These are phyloP conservation scores for Drosophila cardini DNA, from an alignment of 1,140 invertebrate species.

Conservation along the genomic window DNA sequence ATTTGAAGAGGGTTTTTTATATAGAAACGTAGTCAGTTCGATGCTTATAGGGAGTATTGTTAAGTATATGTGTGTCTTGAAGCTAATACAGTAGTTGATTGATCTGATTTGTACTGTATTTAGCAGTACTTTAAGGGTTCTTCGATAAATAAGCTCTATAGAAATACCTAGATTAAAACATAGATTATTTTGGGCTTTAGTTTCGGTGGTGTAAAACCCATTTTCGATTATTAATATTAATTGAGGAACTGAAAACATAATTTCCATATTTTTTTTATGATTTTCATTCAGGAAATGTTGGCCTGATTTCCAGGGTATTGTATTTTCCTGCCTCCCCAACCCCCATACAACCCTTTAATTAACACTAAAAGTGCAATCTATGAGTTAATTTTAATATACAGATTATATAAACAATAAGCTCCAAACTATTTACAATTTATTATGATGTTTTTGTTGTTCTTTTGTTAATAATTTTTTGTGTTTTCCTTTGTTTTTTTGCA, in stretches of 20 bases:
- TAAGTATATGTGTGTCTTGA: background rate
- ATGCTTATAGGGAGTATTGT: background rate
- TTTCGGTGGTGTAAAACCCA: too few relatives aligned
- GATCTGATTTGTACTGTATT: slow-evolving; percentile 3
- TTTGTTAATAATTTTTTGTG: slow-evolving; percentile 32
- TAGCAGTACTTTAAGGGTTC: background rate
- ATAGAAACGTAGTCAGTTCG: slow-evolving; percentile 14
- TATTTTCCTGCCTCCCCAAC: too few relatives aligned
- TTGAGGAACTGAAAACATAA: too few relatives aligned
- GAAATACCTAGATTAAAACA: background rate
- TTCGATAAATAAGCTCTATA: background rate
- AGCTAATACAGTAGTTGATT: slow-evolving; percentile 19
- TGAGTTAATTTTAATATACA: slow-evolving; percentile 6
- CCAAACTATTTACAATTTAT: slow-evolving; percentile 39
- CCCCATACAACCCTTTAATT: background rate
- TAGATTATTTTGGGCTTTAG: too few relatives aligned
- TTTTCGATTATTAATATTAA: too few relatives aligned
- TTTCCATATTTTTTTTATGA: too few relatives aligned
- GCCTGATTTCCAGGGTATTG: too few relatives aligned
- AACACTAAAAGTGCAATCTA: background rate
- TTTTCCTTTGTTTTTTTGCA: background rate
- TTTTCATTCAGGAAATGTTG: too few relatives aligned
- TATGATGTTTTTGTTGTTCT: slow-evolving; percentile 32
- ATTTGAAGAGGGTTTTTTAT: background rate
- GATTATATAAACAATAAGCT: background rate